Evolutionary conservation across 2,888 invertebrate genomes (phyloP).

Genomic region (Drosophila mulleri): DNA sequence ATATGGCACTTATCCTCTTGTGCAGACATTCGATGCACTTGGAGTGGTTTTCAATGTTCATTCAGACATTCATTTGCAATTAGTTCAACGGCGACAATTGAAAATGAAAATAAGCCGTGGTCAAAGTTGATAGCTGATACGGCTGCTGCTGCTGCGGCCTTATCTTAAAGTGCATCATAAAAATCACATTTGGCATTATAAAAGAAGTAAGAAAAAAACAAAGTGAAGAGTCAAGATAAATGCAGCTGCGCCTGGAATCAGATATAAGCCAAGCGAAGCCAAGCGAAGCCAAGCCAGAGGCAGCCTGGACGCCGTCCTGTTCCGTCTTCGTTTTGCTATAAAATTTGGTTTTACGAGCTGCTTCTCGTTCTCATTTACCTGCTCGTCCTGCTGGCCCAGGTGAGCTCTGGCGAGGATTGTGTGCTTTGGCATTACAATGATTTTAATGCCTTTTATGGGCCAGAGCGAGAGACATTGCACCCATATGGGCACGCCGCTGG

Average conservation of each 20-base stretch:
- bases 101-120: constrained; percentile 65
- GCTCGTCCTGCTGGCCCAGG: constrained; percentile 61
- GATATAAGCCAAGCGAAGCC: constrained; percentile 22
- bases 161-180: constrained; percentile 75
- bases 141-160: constrained; percentile 42
- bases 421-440: constrained; percentile 75
- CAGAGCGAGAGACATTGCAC: constrained; percentile 60
- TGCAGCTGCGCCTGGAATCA: constrained; percentile 54
- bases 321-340: constrained; percentile 63
- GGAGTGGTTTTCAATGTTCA: constrained; percentile 59
- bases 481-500: constrained; percentile 71
- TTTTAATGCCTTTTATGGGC: constrained; percentile 76
- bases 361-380: background rate
- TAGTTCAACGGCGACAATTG: constrained; percentile 69
- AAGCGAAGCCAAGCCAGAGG: background rate
- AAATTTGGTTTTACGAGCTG: constrained; percentile 74
- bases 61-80: constrained; percentile 42
- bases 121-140: constrained; percentile 37
- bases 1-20: background rate
- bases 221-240: constrained; percentile 25
- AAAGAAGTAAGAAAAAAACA: constrained; percentile 40
- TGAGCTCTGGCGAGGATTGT: constrained; percentile 56
- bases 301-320: constrained; percentile 31
- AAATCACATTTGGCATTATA: constrained; percentile 77
- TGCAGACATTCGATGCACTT: constrained; percentile 1